Conservation (phyloP, 2,113 vertebrate genomes). For the Platichthys flesus region DNA sequence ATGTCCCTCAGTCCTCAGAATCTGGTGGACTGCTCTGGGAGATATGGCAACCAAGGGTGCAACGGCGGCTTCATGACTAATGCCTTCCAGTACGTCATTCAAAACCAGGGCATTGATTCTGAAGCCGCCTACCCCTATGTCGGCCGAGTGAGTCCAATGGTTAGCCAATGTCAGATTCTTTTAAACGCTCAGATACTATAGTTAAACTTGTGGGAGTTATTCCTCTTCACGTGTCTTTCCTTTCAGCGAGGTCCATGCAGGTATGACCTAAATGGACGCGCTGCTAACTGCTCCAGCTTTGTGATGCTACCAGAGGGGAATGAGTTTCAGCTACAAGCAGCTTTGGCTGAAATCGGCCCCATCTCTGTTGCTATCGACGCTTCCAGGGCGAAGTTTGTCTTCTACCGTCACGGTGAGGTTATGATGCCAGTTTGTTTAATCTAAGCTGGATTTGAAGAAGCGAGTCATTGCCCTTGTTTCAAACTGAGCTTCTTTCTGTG, state of each 20-base stretch:
- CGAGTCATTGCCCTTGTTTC: background rate
- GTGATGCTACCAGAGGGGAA: constrained; percentile 64
- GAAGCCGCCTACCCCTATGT: constrained; percentile 72
- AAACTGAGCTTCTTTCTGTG: background rate
- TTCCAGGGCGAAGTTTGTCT: constrained; percentile 78
- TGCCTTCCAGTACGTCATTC: constrained; percentile 72
- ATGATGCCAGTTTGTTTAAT: too few relatives aligned
- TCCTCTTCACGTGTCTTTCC: rapidly evolving
- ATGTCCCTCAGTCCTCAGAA: constrained; percentile 78
- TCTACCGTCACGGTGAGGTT: constrained; percentile 84
- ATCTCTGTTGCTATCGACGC: constrained; percentile 88
- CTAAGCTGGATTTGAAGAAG: too few relatives aligned
- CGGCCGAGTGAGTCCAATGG: constrained; percentile 30
- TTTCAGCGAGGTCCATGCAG: constrained; percentile 80
- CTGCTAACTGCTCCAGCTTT: constrained; percentile 84
- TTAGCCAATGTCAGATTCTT: background rate
- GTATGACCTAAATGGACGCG: constrained; percentile 73
- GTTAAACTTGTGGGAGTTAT: background rate
- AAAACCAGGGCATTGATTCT: constrained; percentile 73
- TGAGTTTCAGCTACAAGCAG: constrained; percentile 78
- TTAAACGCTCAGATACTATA: background rate
- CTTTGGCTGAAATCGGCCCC: constrained; percentile 83
- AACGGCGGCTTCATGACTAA: constrained; percentile 67
- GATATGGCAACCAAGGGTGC: constrained; percentile 73
- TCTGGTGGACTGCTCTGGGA: constrained; percentile 75